Percentiles rank a stretch among this genome's conserved stretches.
Conservation (phyloP, 2,113 vertebrate genomes). For the Zingel zingel region DNA sequence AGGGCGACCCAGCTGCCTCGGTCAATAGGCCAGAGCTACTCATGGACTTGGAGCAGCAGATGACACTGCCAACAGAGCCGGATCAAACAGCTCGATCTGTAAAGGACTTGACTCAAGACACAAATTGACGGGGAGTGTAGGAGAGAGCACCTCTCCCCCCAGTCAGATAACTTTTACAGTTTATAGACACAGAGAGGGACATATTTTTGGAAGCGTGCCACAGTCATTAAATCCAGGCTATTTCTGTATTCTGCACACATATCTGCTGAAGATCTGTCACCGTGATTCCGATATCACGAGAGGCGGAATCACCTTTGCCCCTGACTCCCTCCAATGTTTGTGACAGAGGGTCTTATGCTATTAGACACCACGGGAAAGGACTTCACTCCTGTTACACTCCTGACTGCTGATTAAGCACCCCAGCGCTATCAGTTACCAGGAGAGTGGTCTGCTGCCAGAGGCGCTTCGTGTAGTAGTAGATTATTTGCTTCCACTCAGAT, state of each 20-base stretch:
- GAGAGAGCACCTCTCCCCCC: conserved; percentile 44
- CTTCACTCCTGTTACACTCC: conserved; percentile 66
- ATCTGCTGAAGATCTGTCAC: conserved; percentile 61
- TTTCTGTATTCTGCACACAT: conserved; percentile 61
- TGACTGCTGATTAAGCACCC: conserved; percentile 73
- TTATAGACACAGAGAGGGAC: conserved; percentile 59
- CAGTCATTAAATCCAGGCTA: conserved; percentile 68
- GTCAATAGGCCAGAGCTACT: conserved; percentile 76
- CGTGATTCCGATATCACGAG: conserved; percentile 58
- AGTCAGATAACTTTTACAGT: conserved; percentile 74
- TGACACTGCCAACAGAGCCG: conserved; percentile 38
- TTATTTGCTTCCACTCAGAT: conserved; percentile 72
- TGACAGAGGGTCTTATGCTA: conserved; percentile 62
- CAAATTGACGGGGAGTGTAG: conserved; percentile 66
- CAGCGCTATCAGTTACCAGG: conserved; percentile 57
- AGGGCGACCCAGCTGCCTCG: conserved; percentile 52
- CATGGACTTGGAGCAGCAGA: conserved; percentile 40
- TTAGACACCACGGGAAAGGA: conserved; percentile 70
- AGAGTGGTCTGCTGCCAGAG: conserved; percentile 64
- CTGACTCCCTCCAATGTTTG: conserved; percentile 44
- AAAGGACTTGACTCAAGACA: conserved; percentile 71
- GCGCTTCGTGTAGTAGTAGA: conserved; percentile 63
- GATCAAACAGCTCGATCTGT: conserved; percentile 76
- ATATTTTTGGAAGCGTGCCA: conserved; percentile 68
- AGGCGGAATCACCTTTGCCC: conserved; percentile 67